Conservation (phyloP, 2,888 invertebrate species). For the Drosophila cognata region DNA sequence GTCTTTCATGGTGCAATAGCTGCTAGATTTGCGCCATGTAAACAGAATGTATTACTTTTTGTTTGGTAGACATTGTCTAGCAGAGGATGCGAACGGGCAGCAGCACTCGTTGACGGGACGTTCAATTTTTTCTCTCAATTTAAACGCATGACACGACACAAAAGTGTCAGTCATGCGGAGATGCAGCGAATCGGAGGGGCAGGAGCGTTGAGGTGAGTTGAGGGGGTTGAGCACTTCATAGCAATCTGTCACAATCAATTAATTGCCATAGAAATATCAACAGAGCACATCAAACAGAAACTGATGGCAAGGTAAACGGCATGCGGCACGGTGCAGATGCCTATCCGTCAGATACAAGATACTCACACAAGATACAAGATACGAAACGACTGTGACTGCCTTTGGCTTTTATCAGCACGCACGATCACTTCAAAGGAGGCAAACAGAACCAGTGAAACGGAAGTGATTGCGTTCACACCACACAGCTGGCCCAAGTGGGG, state of each 20-base stretch:
- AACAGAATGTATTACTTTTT: constrained; percentile 60
- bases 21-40: constrained; percentile 46
- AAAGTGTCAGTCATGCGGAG: constrained; percentile 67
- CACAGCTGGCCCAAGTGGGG: constrained; percentile 42
- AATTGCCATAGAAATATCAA: constrained; percentile 77
- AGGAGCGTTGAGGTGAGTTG: not conserved
- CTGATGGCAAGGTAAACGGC: constrained; percentile 56
- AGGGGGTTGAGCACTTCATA: constrained; percentile 53
- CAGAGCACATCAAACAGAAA: constrained; percentile 70
- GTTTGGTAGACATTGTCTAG: constrained; percentile 51
- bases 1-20: constrained; percentile 47
- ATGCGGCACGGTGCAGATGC: constrained; percentile 43
- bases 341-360: constrained; percentile 70
- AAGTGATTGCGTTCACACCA: constrained; percentile 78
- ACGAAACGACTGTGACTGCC: constrained; percentile 41
- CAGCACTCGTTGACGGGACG: constrained; percentile 11
- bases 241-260: constrained; percentile 81
- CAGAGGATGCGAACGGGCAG: constrained; percentile 27
- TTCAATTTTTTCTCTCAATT: constrained; percentile 61
- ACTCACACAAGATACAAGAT: constrained; percentile 59
- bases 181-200: not conserved
- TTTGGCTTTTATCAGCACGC: constrained; percentile 76
- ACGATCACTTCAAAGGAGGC: constrained; percentile 77
- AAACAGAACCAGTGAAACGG: constrained; percentile 66
- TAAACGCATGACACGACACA: constrained; percentile 75